Evolutionary conservation across 2,113 vertebrate genomes (phyloP).

Genomic region (Felis chaus): DNA sequence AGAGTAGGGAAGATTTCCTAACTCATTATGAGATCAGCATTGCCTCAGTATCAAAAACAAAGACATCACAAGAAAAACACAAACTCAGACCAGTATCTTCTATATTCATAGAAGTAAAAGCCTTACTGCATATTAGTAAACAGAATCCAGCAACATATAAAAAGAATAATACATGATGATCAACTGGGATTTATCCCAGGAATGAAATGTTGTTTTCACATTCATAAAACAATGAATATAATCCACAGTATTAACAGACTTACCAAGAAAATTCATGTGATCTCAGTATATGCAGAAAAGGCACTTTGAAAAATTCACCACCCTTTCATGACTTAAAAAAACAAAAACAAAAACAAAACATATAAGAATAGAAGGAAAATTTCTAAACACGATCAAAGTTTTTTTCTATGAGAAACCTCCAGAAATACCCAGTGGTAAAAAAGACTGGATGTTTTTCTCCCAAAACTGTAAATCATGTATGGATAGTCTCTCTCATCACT

Average conservation of each 20-base stretch:
- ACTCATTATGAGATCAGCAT: not conserved
- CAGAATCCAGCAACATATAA: not conserved
- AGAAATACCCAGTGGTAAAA: not conserved
- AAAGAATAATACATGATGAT: not conserved
- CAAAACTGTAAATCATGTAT: not conserved
- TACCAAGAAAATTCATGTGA: not conserved
- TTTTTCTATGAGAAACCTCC: not conserved
- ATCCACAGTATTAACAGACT: not conserved
- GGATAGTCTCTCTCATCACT: not conserved
- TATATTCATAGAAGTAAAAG: not conserved
- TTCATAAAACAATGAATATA: not conserved
- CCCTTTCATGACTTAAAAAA: not conserved
- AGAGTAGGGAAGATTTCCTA: not conserved
- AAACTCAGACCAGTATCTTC: not conserved
- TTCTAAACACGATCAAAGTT: not conserved
- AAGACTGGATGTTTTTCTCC: not conserved
- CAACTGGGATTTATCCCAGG: not conserved
- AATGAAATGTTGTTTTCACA: not conserved
- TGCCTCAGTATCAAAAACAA: not conserved
- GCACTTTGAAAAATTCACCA: not conserved
- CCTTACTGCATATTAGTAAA: not conserved
- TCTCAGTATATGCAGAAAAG: not conserved
- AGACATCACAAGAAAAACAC: not conserved
- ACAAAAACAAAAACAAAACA: not conserved
- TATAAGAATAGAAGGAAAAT: not conserved